These are phyloP conservation scores for Sminthurinus aureus DNA, from an alignment of 2,888 invertebrate genomes.

Conservation along the genomic window DNA sequence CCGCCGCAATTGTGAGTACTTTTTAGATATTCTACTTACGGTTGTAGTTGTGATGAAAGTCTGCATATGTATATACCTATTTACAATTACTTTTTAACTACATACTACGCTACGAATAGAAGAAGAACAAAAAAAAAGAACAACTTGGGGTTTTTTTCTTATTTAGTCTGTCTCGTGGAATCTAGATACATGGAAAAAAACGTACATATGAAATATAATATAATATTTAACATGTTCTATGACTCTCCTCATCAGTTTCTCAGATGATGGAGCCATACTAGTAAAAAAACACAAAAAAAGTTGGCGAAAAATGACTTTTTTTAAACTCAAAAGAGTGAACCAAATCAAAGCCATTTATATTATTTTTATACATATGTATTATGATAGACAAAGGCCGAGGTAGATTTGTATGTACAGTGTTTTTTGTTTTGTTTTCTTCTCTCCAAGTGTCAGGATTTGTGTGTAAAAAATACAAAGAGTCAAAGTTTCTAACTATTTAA, in stretches of 20 bases:
- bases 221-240: background rate
- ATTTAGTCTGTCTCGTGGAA: too few relatives aligned
- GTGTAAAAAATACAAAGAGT: background rate
- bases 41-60: background rate
- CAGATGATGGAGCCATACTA: too few relatives aligned
- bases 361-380: background rate
- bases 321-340: background rate
- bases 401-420: constrained; percentile 1
- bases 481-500: background rate
- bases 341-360: background rate
- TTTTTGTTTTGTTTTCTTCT: background rate
- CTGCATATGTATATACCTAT: background rate
- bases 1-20: background rate
- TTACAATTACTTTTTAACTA: background rate
- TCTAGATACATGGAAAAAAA: background rate
- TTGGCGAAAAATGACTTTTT: background rate
- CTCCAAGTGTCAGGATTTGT: background rate
- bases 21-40: background rate
- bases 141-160: too few relatives aligned
- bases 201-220: background rate
- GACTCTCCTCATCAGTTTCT: background rate
- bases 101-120: background rate
- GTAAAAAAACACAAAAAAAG: too few relatives aligned
- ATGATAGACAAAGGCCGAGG: too few relatives aligned
- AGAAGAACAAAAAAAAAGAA: background rate